Base-by-base conservation (phyloP, 2,113 vertebrate genomes). In the Alethe diademata region DNA sequence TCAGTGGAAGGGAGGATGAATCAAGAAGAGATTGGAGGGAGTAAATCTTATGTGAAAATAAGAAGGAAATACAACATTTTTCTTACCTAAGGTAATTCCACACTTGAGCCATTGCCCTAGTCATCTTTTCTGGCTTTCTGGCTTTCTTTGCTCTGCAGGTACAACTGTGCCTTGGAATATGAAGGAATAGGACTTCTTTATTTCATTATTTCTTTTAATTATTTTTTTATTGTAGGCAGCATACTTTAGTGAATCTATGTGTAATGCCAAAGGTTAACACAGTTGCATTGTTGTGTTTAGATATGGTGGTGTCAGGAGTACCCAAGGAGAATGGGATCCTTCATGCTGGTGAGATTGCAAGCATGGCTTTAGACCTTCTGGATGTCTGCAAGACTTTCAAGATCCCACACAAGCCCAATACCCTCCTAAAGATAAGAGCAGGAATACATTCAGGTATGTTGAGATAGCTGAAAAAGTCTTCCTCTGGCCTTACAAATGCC, bases 271-370 rank as follows among this genome's bases (percentile, higher is more conserved):
- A 73, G 3, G 8, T 38, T 96, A 88, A 97, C 25, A 66, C 3
- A 58, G 17, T 70, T 94, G 24, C 28, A n/a, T 84, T 58, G 78
- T 73, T 96, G 7, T 96, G 56, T 96, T 94, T 70, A 99, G 98
- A 99, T 89, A 98, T 99, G 98, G 98, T 98, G 72, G 98, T 99
- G 57, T 99, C 98, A 0, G 98, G 98, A 9, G 97, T 99, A 9
- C 98, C 98, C 4, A 97, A 31, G 54, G 97, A 98, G 86, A 99
- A 97, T 26, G 98, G 98, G 45, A 98, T 98, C 80, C 96, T 97
- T n/a, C 98, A 98, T 18, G 98, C 97, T 1, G 86, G 98, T 24
- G 98, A 99, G 87, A 98, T 98, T 0, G 96, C 98, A 95, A 98
- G 98, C 93, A 98, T 99, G 98, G 98, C 98, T 88, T 97, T 99